These are phyloP conservation scores for Dolichotis patagonum DNA, from an alignment of 2,113 vertebrate species.

Conservation along the genomic window DNA sequence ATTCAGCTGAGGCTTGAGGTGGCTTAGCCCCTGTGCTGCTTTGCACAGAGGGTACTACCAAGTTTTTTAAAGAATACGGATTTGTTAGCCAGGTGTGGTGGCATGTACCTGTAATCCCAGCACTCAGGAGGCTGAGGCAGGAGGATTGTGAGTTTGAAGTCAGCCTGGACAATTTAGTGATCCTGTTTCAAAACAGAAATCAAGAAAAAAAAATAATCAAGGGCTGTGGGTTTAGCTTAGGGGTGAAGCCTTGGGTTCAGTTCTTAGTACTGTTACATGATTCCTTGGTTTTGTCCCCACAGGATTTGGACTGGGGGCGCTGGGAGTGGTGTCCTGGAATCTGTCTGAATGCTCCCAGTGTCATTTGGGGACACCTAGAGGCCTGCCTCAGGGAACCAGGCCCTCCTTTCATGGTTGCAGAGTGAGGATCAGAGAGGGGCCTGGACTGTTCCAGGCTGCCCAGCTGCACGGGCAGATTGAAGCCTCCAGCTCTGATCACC, in stretches of 20 bases:
- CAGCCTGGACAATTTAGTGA: not conserved
- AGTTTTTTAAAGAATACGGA: not conserved
- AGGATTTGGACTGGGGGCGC: not conserved
- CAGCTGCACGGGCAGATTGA: not conserved
- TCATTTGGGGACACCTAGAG: not conserved
- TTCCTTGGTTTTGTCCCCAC: not conserved
- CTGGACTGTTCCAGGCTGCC: not conserved
- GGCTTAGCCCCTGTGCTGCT: not conserved
- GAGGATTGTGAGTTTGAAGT: not conserved
- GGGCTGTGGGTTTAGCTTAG: not conserved
- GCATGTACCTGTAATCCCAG: not conserved
- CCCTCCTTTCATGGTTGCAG: not conserved
- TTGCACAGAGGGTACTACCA: not conserved
- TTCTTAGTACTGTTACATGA: not conserved
- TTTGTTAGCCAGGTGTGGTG: not conserved
- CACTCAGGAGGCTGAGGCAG: not conserved
- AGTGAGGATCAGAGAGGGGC: constrained; percentile 42
- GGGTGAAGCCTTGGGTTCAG: not conserved
- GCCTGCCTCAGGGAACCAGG: not conserved
- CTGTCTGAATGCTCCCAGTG: not conserved
- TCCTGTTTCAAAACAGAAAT: not conserved
- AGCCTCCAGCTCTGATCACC: not conserved
- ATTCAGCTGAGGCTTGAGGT: not conserved
- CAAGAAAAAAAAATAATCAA: too few species aligned
- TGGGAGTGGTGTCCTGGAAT: not conserved